Evolutionary conservation across 1,140 invertebrate genomes (phyloP), one percentile per base, ranked within the genome.

Genomic region (Rhagoletis pomonella): DNA sequence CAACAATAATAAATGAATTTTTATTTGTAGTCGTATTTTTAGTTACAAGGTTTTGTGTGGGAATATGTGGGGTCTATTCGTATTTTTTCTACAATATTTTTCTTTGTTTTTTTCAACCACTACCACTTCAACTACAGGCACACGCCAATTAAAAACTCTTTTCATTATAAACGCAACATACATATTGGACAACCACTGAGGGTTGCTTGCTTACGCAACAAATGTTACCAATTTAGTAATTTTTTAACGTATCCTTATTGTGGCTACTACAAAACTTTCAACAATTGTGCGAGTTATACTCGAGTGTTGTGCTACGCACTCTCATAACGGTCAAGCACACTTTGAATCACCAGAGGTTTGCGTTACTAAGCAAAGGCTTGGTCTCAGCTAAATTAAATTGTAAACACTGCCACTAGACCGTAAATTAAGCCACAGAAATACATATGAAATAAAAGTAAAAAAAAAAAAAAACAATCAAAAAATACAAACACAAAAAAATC

Each of bases 381-480:
- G 73, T 9, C 47, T 44, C 47, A 55, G 19, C 47, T 58, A 58
- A 50, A 81, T 81, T 81, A 81, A 81, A 81, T 55, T 81, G 44
- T 81, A 81, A 81, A 81, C 47, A 81, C 44, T 2, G 73, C 19
- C 73, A 81, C 47, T 81, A 81, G 73, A 81, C 73, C 73, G 73
- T 81, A 81, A 81, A 55, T 81, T 55, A 2, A 55, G 50, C 50
- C 10, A 55, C 5, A 55, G 10, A 55, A 55, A 55, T 55, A 7
- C 50, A 55, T 5, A 55, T 10, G 50, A 55, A 7, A 55, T 55
- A 55, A 55, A 55, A 55, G n/a, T n/a, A n/a, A n/a, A n/a, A 0
- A 29, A 29, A 29, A 29, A 29, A 1, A 29, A 29, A 29, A 29
- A 29, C 29, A 29, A 29, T 29, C 29, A 29, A 29, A 29, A 29